These are phyloP conservation scores for Phymastichus coffea DNA, from an alignment of 1,140 invertebrate species.

Conservation along the genomic window DNA sequence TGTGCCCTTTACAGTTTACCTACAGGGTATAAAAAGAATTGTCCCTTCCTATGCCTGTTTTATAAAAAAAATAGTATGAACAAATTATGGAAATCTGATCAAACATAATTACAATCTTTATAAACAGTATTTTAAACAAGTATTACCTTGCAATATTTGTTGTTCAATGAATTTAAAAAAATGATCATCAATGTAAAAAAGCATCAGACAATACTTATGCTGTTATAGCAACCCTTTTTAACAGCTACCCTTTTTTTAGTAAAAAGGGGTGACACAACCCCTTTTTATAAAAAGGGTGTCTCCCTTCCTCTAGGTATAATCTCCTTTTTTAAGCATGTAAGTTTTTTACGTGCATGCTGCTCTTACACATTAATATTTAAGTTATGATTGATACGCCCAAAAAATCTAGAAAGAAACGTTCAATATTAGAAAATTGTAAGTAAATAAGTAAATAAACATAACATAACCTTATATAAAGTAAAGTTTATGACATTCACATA, in stretches of 20 bases:
- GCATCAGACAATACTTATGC: conserved; percentile 35
- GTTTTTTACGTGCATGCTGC: background rate
- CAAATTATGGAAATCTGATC: too few species aligned
- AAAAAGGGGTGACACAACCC: conserved; percentile 42
- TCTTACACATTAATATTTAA: background rate
- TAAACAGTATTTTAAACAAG: too few species aligned
- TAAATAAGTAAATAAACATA: too few species aligned
- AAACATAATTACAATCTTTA: background rate
- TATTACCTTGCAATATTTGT: background rate
- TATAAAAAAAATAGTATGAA: too few species aligned
- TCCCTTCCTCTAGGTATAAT: conserved; percentile 14
- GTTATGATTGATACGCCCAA: background rate
- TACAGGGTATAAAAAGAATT: conserved; percentile 28
- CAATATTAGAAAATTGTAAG: too few species aligned
- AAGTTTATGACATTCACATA: too few species aligned
- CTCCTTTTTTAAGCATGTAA: background rate
- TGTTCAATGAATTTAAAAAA: too few species aligned
- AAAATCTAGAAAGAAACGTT: background rate
- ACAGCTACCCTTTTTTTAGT: conserved; percentile 46
- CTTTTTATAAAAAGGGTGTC: conserved; percentile 38
- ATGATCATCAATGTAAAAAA: conserved; percentile 5
- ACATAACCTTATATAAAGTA: too few species aligned
- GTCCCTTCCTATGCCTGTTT: conserved; percentile 3
- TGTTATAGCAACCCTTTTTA: conserved; percentile 42
- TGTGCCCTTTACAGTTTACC: conserved; percentile 26